Evolutionary conservation across 2,113 vertebrate species (phyloP).

Genomic region (Mustela lutreola): DNA sequence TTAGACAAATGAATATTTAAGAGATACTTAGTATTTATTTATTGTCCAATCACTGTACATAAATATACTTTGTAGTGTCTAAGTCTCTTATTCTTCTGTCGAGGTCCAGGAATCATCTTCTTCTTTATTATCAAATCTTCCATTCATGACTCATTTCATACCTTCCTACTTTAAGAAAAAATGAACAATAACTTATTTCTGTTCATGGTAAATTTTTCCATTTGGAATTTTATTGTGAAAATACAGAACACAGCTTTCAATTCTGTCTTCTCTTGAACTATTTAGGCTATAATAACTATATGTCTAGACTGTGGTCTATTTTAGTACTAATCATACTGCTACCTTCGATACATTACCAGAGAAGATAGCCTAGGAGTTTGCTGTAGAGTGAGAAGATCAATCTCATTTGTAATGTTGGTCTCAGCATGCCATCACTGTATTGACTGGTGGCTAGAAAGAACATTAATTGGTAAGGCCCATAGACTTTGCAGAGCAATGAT

Average conservation of each 20-base stretch:
- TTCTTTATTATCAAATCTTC: neutral
- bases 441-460: neutral
- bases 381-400: neutral
- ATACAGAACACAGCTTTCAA: neutral
- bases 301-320: neutral
- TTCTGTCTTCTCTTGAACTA: neutral
- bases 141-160: neutral
- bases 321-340: neutral
- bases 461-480: neutral
- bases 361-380: neutral
- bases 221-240: neutral
- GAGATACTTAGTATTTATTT: neutral
- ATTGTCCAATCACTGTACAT: neutral
- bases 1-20: neutral
- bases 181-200: neutral
- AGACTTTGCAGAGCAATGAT: neutral
- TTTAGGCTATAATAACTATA: neutral
- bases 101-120: neutral
- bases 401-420: neutral
- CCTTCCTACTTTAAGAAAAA: neutral
- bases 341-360: neutral
- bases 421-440: neutral
- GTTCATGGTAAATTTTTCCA: neutral
- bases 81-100: neutral
- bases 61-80: neutral